Evolutionary conservation across 2,888 invertebrate genomes (phyloP).

Genomic region (Conomelus anceps): DNA sequence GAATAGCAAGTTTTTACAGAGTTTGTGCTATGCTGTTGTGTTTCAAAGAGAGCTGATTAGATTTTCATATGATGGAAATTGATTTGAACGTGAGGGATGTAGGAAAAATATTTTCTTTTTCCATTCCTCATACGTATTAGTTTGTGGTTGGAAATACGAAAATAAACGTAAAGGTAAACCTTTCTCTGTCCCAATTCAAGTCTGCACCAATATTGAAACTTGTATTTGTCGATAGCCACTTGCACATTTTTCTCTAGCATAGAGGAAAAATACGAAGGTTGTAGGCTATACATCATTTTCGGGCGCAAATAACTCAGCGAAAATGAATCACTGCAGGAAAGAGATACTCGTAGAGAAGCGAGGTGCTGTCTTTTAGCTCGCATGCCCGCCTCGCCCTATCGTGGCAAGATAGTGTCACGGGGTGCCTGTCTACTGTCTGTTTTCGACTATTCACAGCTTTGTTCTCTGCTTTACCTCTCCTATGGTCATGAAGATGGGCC

Average conservation of each 20-base stretch:
- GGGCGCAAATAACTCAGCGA: not conserved
- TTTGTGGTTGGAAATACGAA: not conserved
- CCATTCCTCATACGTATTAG: too few relatives aligned
- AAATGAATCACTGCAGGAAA: not conserved
- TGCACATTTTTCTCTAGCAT: not conserved
- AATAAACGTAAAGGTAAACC: not conserved
- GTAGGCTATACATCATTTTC: not conserved
- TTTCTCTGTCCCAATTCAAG: too few relatives aligned
- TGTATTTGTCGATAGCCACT: not conserved
- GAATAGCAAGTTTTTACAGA: too few relatives aligned
- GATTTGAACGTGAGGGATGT: too few relatives aligned
- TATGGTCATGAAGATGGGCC: not conserved
- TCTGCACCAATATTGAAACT: not conserved
- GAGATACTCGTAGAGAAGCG: too few relatives aligned
- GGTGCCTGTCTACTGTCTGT: not conserved
- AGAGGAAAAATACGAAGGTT: not conserved
- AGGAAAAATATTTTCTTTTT: too few relatives aligned
- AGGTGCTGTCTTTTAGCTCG: not conserved
- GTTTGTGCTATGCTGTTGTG: too few relatives aligned
- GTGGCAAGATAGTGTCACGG: not conserved
- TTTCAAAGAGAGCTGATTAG: too few relatives aligned
- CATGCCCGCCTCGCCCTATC: not conserved
- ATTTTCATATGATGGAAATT: too few relatives aligned
- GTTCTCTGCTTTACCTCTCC: not conserved
- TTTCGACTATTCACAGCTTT: not conserved